Base-by-base conservation (phyloP, 2,797 vertebrate species). In the Sebastes baramenuke region DNA sequence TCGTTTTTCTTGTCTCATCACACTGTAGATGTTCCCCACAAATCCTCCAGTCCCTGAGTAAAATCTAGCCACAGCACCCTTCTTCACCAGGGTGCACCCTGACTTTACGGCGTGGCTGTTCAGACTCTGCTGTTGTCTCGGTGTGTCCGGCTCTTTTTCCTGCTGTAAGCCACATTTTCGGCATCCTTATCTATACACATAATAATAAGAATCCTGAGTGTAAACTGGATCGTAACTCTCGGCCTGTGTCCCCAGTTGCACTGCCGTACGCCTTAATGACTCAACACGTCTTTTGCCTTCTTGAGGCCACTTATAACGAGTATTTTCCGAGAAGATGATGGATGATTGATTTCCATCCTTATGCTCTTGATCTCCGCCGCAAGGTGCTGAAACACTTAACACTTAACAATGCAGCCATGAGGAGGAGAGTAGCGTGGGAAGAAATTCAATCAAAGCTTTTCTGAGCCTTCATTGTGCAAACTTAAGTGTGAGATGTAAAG, bases 21-120 rank as follows among this genome's bases (percentile, higher is more conserved):
- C 7, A 7, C 6, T 67, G 61, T 5, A 12, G 54, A 67, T 12
- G 12, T 36, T 18, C n/a, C 22, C 5, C 12, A 27, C 46, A 72
- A n/a, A 56, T 60, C 55, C 3, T 9, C 42, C 18, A 32, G 77
- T 89, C 84, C 88, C 88, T 90, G 89, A 91, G 87, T 65, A 69
- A 64, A 74, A 78, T 11, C 2, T 38, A 24, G 24, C 5, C 38
- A 30, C 42, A 55, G n/a, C n/a, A n/a, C 32, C 32, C 3, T 36
- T 8, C 32, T 27, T 55, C 36, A 52, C 6, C 20, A 49, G 16
- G 9, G 22, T 38, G 25, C n/a, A 11, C 16, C 27, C 30, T 52
- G 46, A 30, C 56, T 36, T 54, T 1, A 27, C 42, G 25, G 22
- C 18, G 25, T 32, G 0, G 4, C 12, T 29, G 27, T 60, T 49